phyloP scores from a whole-genome alignment of 2,888 invertebrate genomes.

The Eupithecia subumbrata region DNA sequence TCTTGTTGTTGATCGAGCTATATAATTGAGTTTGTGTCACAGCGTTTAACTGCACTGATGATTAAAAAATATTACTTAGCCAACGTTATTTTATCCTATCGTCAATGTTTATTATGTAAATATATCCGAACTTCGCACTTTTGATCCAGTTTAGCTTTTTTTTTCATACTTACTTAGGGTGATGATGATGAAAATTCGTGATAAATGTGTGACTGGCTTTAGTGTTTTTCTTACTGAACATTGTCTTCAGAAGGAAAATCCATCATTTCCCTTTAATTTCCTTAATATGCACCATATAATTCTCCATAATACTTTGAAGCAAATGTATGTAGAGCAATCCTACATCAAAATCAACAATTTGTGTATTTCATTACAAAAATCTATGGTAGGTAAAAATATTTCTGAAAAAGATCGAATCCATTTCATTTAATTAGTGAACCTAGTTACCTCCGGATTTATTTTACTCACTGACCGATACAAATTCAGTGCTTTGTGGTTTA shows the following conservation, averaged over 20 bases:
- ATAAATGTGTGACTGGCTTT: neutral
- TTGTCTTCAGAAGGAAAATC: neutral
- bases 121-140: neutral
- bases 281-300: neutral
- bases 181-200: neutral
- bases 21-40: conserved; percentile 18
- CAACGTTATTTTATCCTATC: neutral
- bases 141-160: neutral
- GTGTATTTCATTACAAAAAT: neutral
- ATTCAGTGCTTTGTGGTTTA: conserved; percentile 4
- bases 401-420: neutral
- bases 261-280: neutral
- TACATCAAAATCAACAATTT: neutral
- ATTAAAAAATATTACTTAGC: neutral
- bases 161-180: neutral
- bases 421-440: neutral
- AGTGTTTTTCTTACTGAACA: neutral
- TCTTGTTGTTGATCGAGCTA: conserved; percentile 18
- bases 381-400: neutral
- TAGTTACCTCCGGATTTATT: neutral
- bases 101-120: neutral
- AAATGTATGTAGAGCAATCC: neutral
- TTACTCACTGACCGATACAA: neutral
- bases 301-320: neutral
- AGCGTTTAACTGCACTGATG: neutral